Base-by-base conservation (phyloP, 2,888 invertebrate species). In the Fragum whitleyi region DNA sequence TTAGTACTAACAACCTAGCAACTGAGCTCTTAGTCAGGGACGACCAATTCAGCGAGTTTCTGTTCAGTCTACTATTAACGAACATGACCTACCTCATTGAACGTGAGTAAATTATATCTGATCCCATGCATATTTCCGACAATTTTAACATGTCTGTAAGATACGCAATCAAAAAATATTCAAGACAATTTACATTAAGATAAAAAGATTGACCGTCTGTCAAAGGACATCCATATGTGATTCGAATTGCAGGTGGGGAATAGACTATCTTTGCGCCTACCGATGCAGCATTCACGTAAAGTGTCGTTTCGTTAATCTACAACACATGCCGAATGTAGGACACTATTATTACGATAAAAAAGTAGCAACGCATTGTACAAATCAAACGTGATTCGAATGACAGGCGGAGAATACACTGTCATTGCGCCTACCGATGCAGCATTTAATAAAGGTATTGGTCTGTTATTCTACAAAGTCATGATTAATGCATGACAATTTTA, bases 191-290 rank as follows among this genome's bases (percentile, higher is more conserved):
- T n/a, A n/a, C n/a, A n/a, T n/a, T n/a, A n/a, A n/a, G n/a, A n/a
- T n/a, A n/a, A n/a, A n/a, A n/a, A n/a, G n/a, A n/a, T n/a, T n/a
- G n/a, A n/a, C n/a, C n/a, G n/a, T n/a, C n/a, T n/a, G n/a, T n/a
- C n/a, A n/a, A n/a, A n/a, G n/a, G n/a, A n/a, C n/a, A n/a, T n/a
- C n/a, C n/a, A n/a, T n/a, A n/a, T n/a, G n/a, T n/a, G n/a, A n/a
- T n/a, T n/a, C n/a, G n/a, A 32, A 53, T 81, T 79, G 28, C 62
- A 85, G 81, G 32, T 32, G 53, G 65, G 9, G 83, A 87, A 55
- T 87, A 89, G 75, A 91, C 90, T 0, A 47, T 91, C 16, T 91
- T 91, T 77, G 90, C 86, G 26, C 90, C 90, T 3, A 77, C 77
- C 1, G 78, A 91, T 70, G 83, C 76, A n/a, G 90, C 90, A 21